Conservation (phyloP, 2,888 invertebrate genomes). For the Cosmia trapezina region DNA sequence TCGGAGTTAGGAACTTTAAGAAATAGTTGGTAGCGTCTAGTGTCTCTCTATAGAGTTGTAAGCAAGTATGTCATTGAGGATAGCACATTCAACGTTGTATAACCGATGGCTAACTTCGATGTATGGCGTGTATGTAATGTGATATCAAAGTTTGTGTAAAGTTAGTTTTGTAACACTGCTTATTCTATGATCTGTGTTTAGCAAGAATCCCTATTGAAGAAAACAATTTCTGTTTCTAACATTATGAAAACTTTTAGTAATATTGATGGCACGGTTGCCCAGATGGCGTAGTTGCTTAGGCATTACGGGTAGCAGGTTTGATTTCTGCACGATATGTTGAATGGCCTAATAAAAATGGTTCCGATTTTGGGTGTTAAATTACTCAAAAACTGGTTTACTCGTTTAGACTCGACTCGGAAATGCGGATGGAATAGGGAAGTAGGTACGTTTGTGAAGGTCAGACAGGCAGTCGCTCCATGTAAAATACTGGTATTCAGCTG, state of each 20-base stretch:
- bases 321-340: background rate
- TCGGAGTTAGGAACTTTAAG: conserved; percentile 46
- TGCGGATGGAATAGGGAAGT: too few relatives aligned
- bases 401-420: too few relatives aligned
- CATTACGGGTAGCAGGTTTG: background rate
- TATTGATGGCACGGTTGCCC: background rate
- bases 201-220: background rate
- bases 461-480: background rate
- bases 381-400: background rate
- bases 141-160: conserved; percentile 8
- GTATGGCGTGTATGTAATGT: conserved; percentile 1
- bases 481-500: background rate
- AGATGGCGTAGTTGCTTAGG: background rate
- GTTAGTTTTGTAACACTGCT: background rate
- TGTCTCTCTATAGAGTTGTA: conserved; percentile 22
- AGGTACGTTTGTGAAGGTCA: background rate
- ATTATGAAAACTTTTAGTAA: background rate
- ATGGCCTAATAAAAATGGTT: background rate
- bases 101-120: conserved; percentile 23
- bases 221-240: too few relatives aligned
- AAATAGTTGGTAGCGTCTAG: conserved; percentile 47
- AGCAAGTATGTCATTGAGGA: conserved; percentile 25
- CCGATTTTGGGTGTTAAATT: background rate
- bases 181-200: background rate
- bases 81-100: background rate